Evolutionary conservation across 2,113 vertebrate species (phyloP).

Genomic region (Percina caprodes): DNA sequence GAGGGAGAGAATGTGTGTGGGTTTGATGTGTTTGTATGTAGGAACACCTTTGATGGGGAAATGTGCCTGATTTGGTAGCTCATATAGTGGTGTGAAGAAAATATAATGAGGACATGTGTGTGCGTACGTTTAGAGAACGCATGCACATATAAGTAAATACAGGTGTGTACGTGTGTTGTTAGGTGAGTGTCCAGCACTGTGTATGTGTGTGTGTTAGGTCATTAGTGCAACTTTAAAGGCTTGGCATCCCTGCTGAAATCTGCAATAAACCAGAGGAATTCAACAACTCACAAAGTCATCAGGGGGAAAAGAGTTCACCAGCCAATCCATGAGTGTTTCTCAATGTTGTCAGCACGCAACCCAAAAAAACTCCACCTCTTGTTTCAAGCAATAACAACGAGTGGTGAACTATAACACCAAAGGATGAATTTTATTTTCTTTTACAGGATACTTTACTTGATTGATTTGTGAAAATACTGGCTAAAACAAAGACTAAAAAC

Average conservation of each 20-base stretch:
- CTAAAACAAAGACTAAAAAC: neutral
- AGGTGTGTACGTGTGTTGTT: conserved; percentile 40
- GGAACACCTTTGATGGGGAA: conserved; percentile 64
- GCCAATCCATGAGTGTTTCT: conserved; percentile 54
- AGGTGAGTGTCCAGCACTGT: conserved; percentile 49
- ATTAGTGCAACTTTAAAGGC: conserved; percentile 75
- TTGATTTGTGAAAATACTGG: neutral
- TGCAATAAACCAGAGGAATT: conserved; percentile 73
- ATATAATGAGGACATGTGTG: conserved; percentile 68
- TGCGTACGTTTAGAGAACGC: conserved; percentile 16
- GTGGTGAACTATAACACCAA: conserved; percentile 25
- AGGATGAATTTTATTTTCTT: conserved; percentile 30
- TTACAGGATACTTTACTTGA: neutral
- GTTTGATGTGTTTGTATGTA: conserved; percentile 24
- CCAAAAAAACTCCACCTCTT: neutral
- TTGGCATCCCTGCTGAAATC: conserved; percentile 55
- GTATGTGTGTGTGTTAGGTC: conserved; percentile 61
- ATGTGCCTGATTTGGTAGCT: conserved; percentile 43
- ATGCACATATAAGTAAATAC: conserved; percentile 37
- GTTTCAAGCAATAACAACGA: conserved; percentile 19
- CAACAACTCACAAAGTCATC: conserved; percentile 58
- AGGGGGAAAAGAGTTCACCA: conserved; percentile 50
- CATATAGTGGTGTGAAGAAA: conserved; percentile 47
- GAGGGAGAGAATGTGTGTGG: conserved; percentile 13
- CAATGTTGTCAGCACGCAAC: conserved; percentile 22